Evolutionary conservation across 1,140 invertebrate genomes (phyloP), one percentile per base, ranked within the genome.

Genomic region (Cepaea nemoralis): DNA sequence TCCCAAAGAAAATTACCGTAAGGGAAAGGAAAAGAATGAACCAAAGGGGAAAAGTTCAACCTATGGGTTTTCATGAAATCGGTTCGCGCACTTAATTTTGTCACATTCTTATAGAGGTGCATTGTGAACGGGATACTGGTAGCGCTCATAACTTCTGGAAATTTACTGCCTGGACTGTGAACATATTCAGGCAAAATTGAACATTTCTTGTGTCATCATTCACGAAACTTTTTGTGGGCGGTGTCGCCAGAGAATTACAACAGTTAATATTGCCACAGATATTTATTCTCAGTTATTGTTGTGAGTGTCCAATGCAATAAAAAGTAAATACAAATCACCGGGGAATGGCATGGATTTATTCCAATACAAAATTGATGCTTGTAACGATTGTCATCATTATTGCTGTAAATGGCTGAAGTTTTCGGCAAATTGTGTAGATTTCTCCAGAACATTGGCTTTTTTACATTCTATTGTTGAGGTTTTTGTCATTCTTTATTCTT

Each of bases 21-120:
- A 33, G 50, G 19, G 22, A 5, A 40, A 2, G 31, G 40, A 55
- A 45, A 50, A 40, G 27, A 35, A 45, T 45, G 73, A 75, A 45
- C 42, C 12, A 75, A 55, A 75, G 45, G 35, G 40, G 40, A 31
- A 75, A 50, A 50, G 40, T 48, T 33, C 27, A 42, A 31, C 16
- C 31, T 12, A 2, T 1, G 1, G 12, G 48, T 33, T 40, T 75
- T 55, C 42, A 48, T 40, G 40, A 75, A 75, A 50, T 50, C 42
- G 73, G 42, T 75, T n/a, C 27, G 40, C 16, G 73, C 73, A 75
- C 69, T 70, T 70, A 70, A 70, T 70, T 70, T 70, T 70, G 37
- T 40, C 22, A 70, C 69, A 40, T 70, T 70, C 69, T 70, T 70
- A 70, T 42, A n/a, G 48, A 50, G 73, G 39, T 45, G 42, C 16